These are phyloP conservation scores for Lepeophtheirus nordmannii DNA, from an alignment of 2,888 invertebrate species.

Conservation along the genomic window DNA sequence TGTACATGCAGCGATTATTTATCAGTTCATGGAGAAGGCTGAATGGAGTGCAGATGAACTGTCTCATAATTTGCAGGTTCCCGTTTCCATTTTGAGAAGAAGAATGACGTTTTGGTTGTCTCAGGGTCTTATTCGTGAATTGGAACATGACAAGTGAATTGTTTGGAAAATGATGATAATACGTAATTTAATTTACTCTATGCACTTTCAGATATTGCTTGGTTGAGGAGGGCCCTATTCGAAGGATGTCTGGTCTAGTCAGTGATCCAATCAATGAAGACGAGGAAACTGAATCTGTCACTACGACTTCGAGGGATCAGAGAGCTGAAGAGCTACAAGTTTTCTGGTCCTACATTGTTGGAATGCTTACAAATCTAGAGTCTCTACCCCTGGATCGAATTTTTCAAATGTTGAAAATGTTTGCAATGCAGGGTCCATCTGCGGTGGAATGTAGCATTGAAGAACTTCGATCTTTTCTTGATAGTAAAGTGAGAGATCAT, in stretches of 20 bases:
- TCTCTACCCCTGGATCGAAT: conserved; percentile 77
- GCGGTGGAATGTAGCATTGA: conserved; percentile 73
- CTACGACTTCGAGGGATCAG: conserved; percentile 45
- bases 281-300: conserved; percentile 25
- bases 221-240: conserved; percentile 32
- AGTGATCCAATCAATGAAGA: conserved; percentile 17
- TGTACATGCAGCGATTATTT: conserved; percentile 79
- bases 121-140: conserved; percentile 61
- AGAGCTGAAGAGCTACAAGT: conserved; percentile 63
- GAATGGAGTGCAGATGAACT: conserved; percentile 48
- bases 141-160: conserved; percentile 45
- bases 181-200: background rate
- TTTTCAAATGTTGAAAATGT: conserved; percentile 90
- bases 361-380: conserved; percentile 88
- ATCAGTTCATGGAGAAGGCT: conserved; percentile 78
- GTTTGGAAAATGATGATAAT: background rate
- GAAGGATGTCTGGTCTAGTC: conserved; percentile 12
- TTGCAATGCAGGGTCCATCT: conserved; percentile 76
- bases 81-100: conserved; percentile 62
- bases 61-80: conserved; percentile 68
- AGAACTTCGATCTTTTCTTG: conserved; percentile 72
- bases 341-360: conserved; percentile 92
- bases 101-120: conserved; percentile 87
- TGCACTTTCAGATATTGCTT: conserved; percentile 31
- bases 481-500: conserved; percentile 80